Base-by-base conservation (phyloP, 1,140 invertebrate genomes). In the Drosophila ficusphila region DNA sequence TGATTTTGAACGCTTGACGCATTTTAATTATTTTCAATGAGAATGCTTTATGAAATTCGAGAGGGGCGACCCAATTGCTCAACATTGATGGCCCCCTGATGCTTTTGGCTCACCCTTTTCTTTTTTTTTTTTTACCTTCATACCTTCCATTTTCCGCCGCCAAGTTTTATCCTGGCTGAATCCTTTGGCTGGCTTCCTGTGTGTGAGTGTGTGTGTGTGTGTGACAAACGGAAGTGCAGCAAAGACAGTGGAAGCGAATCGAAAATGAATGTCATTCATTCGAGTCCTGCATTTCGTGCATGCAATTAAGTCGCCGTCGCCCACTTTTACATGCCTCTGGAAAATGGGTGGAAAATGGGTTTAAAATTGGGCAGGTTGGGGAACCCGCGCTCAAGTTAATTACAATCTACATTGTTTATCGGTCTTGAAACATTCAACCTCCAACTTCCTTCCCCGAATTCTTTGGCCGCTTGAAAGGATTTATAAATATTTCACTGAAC, bases 181-280 rank as follows among this genome's bases (percentile, higher is more conserved):
- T 83, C 68, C 48, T 60, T 79, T 85, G 70, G 79, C 39, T 36
- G 9, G 23, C 14, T 39, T 49, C 19, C 46, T 52, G 41, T 44
- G 47, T n/a, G n/a, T n/a, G n/a, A n/a, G 25, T 31, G 52, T 42
- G 38, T 18, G 29, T 48, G 19, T 39, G 33, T 38, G 51, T 74
- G 70, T 61, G 60, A 58, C 62, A 67, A 81, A 65, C 82, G 76
- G 81, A 86, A 74, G 82, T 86, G 77, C 82, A 81, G 56, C 82
- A 76, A 60, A 75, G 54, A 44, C 39, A 51, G 47, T 44, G 67
- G 42, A 57, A 21, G 29, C 47, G 36, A 49, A 34, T 36, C 48
- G 72, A 86, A 86, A 88, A 85, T 81, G 82, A 86, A 81, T 86
- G 81, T 88, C 81, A 81, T 86, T 86, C 82, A 88, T 81, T 83